A percentile compares a stretch with the other conserved stretches of the same genome.
Evolutionary conservation across 2,888 invertebrate species (phyloP).

Genomic region (Synanthedon vespiformis): DNA sequence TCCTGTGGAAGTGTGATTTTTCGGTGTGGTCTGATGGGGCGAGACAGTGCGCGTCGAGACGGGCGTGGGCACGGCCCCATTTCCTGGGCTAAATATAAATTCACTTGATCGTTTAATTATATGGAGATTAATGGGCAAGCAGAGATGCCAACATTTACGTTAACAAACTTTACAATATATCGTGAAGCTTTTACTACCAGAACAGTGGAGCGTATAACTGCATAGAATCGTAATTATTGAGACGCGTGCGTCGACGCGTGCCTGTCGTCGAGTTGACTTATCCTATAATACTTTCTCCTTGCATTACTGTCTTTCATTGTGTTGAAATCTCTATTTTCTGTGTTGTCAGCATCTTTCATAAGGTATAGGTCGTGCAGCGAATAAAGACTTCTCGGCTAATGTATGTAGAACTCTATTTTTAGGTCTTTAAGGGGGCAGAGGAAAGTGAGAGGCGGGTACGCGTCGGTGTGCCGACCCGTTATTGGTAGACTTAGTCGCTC

Average conservation of each 20-base stretch:
- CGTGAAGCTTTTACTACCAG: constrained; percentile 32
- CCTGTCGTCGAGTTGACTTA: not conserved
- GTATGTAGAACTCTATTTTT: too few species aligned
- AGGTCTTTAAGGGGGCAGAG: too few species aligned
- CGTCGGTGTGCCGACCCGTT: too few species aligned
- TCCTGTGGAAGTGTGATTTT: constrained; percentile 15
- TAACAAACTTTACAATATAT: constrained; percentile 48
- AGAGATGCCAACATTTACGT: constrained; percentile 54
- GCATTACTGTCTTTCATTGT: too few species aligned
- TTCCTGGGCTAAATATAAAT: constrained; percentile 66
- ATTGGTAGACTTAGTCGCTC: too few species aligned
- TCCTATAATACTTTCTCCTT: too few species aligned
- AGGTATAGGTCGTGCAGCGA: too few species aligned
- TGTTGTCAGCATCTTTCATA: too few species aligned
- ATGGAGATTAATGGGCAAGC: constrained; percentile 63
- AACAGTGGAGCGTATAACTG: constrained; percentile 5
- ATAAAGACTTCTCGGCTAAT: too few species aligned
- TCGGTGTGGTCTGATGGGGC: constrained; percentile 29
- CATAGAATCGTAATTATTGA: not conserved
- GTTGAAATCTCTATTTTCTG: too few species aligned
- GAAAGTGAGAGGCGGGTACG: too few species aligned
- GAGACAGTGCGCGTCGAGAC: constrained; percentile 30
- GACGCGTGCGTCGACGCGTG: not conserved
- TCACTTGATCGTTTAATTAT: constrained; percentile 70
- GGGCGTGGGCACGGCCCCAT: constrained; percentile 51